Base-by-base conservation (phyloP, 2,888 invertebrate genomes). In the Bhutanitis thaidina region DNA sequence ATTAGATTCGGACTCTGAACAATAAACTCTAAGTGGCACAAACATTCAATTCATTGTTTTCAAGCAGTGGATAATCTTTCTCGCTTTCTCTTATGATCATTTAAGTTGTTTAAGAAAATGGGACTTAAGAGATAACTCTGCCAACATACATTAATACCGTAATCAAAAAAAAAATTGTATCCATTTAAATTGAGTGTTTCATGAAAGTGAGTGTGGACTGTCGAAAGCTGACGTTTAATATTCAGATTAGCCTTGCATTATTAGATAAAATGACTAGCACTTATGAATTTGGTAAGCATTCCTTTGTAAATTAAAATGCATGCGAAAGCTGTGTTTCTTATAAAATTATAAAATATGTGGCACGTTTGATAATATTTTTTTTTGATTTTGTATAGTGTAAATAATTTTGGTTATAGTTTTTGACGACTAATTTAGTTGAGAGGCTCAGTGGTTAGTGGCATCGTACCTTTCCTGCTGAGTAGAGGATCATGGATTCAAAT, bases 181-280 rank as follows among this genome's bases (percentile, higher is more conserved):
- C 39, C 34, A 25, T 49, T 41, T 41, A 20, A 10, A 49, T 14
- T 43, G 47, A 52, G 41, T 34, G 47, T 34, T 38, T 27, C 8
- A 36, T 25, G 46, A 43, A 52, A 46, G 46, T 52, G 40, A 51
- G 36, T n/a, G 14, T 25, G 32, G 13, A 35, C 14, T 14, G 27
- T 30, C 7, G 29, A 41, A 51, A 45, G 45, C 29, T 16, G 38
- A 43, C 5, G 16, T 36, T 35, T 27, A 41, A 46, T 36, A 27
- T 43, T 46, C 37, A 43, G 52, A 52, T 47, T 43, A 52, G 34
- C 14, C 29, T 46, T 36, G 30, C 25, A 14, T 43, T 43, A 49
- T 30, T 43, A 20, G 20, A 4, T 44, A 47, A 52, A 41, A 52
- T 43, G 41, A 47, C 43, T 27, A 10, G 32, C 37, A 30, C 30